Percentiles rank a stretch among this genome's conserved stretches.
phyloP scores from a whole-genome alignment of 2,888 invertebrate genomes.

The Idaea straminata region DNA sequence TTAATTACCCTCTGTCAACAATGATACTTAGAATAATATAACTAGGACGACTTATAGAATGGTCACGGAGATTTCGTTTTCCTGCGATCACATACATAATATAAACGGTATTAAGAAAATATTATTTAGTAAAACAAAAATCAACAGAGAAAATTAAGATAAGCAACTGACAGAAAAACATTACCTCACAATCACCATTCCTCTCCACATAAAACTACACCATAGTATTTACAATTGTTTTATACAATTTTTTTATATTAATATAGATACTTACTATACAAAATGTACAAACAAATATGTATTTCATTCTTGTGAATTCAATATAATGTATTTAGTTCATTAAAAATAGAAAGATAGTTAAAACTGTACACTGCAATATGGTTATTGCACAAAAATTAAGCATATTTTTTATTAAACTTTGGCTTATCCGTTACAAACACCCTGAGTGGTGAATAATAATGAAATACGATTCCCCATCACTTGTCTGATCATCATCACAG shows the following conservation, averaged over 20 bases:
- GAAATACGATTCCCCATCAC: not conserved
- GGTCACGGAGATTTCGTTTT: conserved; percentile 4
- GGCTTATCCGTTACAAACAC: conserved; percentile 75
- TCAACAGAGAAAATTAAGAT: conserved; percentile 12
- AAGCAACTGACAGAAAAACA: conserved; percentile 31
- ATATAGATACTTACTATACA: conserved; percentile 63
- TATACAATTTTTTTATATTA: conserved; percentile 58
- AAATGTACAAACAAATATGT: conserved; percentile 65
- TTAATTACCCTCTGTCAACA: conserved; percentile 68
- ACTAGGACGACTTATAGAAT: conserved; percentile 23
- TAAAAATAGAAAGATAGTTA: conserved; percentile 56
- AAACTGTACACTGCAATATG: conserved; percentile 76
- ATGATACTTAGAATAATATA: conserved; percentile 37
- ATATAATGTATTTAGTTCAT: conserved; percentile 45
- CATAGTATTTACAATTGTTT: conserved; percentile 64
- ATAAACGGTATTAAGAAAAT: not conserved
- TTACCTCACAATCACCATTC: conserved; percentile 36
- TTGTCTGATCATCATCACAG: conserved; percentile 33
- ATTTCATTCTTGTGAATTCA: conserved; percentile 49
- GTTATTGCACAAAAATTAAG: conserved; percentile 77
- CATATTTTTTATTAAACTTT: conserved; percentile 63
- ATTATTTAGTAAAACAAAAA: not conserved
- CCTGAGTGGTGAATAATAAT: conserved; percentile 20
- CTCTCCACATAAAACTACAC: conserved; percentile 38
- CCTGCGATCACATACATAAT: conserved; percentile 22